phyloP scores from a whole-genome alignment of 64 coral and sea anemone genomes.

The Anthopleura sola region DNA sequence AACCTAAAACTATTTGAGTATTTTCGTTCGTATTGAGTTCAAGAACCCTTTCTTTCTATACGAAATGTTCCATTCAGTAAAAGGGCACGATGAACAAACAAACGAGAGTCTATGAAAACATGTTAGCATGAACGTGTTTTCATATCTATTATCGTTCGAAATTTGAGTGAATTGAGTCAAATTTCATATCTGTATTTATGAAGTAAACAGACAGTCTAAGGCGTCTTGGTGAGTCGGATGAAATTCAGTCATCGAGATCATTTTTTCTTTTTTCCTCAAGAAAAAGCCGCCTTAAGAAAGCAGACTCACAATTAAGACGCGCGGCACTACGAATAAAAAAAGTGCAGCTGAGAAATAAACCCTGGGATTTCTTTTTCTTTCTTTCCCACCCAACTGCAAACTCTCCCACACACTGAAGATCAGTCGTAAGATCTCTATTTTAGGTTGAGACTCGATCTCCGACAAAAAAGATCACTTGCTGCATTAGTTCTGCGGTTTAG shows the following conservation, averaged over 20 bases:
- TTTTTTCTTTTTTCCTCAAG: background rate
- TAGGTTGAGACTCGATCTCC: background rate
- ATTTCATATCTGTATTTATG: conserved; percentile 55
- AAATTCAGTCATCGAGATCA: background rate
- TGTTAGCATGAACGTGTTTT: conserved; percentile 57
- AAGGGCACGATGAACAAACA: conserved; percentile 28
- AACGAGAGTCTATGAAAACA: conserved; percentile 34
- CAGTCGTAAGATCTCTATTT: background rate
- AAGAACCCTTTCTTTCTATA: background rate
- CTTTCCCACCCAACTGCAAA: too few relatives aligned
- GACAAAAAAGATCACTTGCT: background rate
- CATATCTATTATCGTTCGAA: conserved; percentile 50
- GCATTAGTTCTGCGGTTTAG: background rate
- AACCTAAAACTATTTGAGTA: background rate
- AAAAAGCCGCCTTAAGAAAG: background rate
- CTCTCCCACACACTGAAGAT: background rate
- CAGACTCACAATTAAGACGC: background rate
- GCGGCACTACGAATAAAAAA: background rate
- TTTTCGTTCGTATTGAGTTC: background rate
- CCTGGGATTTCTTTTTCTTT: background rate
- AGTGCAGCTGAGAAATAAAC: background rate
- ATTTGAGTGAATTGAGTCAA: conserved; percentile 64
- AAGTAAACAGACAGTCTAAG: conserved; percentile 31
- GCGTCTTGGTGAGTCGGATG: conserved; percentile 3
- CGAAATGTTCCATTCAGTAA: conserved; percentile 10